Percentiles rank a stretch among this genome's conserved stretches.
Conservation (phyloP, 2,797 vertebrate genomes). For the Neoniphon sammara region DNA sequence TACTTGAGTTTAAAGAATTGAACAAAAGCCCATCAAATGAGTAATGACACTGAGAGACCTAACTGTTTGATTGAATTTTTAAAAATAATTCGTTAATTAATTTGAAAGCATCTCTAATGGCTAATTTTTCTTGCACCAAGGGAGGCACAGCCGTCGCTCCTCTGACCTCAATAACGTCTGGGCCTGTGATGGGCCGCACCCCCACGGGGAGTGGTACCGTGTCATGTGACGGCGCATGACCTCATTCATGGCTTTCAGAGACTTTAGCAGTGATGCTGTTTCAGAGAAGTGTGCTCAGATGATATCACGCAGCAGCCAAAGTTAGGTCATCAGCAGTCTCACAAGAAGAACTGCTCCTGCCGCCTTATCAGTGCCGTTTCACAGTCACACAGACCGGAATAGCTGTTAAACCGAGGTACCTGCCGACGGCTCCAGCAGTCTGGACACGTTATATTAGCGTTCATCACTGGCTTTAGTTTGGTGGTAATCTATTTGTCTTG, state of each 20-base stretch:
- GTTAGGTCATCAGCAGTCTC: slow-evolving; percentile 36
- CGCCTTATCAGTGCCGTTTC: slow-evolving; percentile 14
- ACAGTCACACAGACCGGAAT: neutral
- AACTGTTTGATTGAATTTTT: neutral
- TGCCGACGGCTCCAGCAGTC: neutral
- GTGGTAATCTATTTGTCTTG: slow-evolving; percentile 24
- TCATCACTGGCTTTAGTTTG: slow-evolving; percentile 15
- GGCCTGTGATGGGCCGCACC: neutral
- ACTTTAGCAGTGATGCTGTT: slow-evolving; percentile 36
- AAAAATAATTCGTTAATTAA: neutral
- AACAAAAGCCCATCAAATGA: neutral
- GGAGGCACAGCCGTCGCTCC: slow-evolving; percentile 11
- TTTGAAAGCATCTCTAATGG: neutral
- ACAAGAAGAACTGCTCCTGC: slow-evolving; percentile 10
- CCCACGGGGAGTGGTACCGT: neutral
- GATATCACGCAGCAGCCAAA: slow-evolving; percentile 44
- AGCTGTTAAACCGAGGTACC: slow-evolving; percentile 2
- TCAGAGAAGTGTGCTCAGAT: slow-evolving; percentile 49
- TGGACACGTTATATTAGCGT: slow-evolving; percentile 1
- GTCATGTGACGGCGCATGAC: slow-evolving; percentile 37
- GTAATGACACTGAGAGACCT: too few species aligned
- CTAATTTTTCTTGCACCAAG: slow-evolving; percentile 6
- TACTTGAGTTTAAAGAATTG: neutral
- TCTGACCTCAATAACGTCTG: slow-evolving; percentile 30
- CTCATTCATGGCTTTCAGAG: slow-evolving; percentile 30